Percentiles rank a stretch among this genome's conserved stretches.
Evolutionary conservation across 1,140 invertebrate species (phyloP).

Genomic region (Hypsibius dujardini): DNA sequence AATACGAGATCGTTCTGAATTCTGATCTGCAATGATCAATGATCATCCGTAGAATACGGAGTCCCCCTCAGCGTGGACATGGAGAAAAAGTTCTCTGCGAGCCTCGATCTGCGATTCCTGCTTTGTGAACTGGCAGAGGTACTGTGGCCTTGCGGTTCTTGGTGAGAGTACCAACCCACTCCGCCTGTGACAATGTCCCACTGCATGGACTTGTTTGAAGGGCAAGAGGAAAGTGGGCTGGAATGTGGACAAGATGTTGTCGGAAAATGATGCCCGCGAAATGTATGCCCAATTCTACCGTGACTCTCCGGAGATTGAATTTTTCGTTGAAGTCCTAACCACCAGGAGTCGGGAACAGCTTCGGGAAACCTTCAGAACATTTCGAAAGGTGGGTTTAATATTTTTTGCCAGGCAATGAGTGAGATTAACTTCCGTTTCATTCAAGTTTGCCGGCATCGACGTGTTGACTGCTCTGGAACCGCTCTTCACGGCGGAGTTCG

Average conservation of each 20-base stretch:
- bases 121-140: constrained; percentile 11
- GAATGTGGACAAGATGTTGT: neutral
- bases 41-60: neutral
- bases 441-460: constrained; percentile 10
- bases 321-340: neutral
- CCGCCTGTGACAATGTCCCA: neutral
- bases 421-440: neutral
- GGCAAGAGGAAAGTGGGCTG: neutral
- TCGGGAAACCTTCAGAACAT: constrained; percentile 4
- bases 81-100: neutral
- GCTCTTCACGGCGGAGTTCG: constrained; percentile 3
- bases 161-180: neutral
- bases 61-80: neutral
- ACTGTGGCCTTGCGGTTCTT: neutral
- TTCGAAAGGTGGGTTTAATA: constrained; percentile 1
- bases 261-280: constrained; percentile 13
- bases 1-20: neutral
- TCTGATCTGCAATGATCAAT: neutral
- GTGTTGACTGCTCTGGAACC: constrained; percentile 6
- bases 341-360: constrained; percentile 5
- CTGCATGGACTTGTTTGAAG: neutral
- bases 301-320: constrained; percentile 5
- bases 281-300: constrained; percentile 10
- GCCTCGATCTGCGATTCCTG: neutral
- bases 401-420: neutral